phyloP scores from a whole-genome alignment of 2,113 vertebrate species.

The Chiloscyllium plagiosum region DNA sequence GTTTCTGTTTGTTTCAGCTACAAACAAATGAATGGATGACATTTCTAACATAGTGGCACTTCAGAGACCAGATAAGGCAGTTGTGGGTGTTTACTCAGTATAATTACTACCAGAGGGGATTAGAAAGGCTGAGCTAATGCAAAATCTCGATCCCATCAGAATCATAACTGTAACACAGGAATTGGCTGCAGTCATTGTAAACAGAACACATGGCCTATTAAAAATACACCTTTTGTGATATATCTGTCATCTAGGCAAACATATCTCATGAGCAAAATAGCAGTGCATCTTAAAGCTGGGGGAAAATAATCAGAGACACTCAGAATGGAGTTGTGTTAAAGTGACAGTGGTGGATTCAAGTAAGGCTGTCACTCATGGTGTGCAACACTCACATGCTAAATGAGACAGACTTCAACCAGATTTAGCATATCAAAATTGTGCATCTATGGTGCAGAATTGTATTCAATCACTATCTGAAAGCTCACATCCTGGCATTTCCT shows the following conservation, averaged over 20 bases:
- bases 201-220: neutral
- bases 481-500: too few species aligned
- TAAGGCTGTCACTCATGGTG: too few species aligned
- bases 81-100: slow-evolving; percentile 2
- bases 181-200: neutral
- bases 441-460: too few species aligned
- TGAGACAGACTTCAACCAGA: too few species aligned
- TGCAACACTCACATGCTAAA: too few species aligned
- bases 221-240: neutral
- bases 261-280: neutral
- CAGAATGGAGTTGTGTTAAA: too few species aligned
- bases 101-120: slow-evolving; percentile 20
- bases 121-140: neutral
- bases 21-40: neutral
- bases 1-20: neutral
- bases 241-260: neutral
- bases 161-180: neutral
- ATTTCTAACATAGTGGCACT: slow-evolving; percentile 3
- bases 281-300: neutral
- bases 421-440: too few species aligned
- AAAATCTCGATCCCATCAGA: neutral
- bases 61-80: slow-evolving; percentile 20
- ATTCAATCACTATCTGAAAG: too few species aligned
- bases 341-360: too few species aligned
- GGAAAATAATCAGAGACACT: neutral